These are phyloP conservation scores for Rhopalosiphum nymphaeae DNA, from an alignment of 2,888 invertebrate species.

Conservation along the genomic window DNA sequence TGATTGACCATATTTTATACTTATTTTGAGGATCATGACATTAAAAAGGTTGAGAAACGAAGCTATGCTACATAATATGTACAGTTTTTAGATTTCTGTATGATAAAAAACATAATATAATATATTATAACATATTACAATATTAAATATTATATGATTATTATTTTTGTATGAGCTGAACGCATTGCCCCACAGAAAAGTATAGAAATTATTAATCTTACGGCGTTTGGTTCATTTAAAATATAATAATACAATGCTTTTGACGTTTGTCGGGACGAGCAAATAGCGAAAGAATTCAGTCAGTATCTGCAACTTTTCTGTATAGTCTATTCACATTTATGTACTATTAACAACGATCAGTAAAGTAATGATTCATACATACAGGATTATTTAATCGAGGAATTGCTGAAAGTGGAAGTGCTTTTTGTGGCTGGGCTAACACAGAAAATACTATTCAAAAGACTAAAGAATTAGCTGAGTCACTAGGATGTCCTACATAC, in stretches of 20 bases:
- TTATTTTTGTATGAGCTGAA: neutral
- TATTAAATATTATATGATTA: neutral
- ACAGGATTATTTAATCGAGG: slow-evolving; percentile 69
- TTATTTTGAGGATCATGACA: too few species aligned
- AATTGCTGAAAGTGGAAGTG: slow-evolving; percentile 69
- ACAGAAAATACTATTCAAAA: slow-evolving; percentile 68
- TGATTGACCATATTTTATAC: too few species aligned
- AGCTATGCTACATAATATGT: neutral
- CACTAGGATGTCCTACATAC: slow-evolving; percentile 68
- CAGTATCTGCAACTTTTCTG: neutral
- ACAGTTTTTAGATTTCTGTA: neutral
- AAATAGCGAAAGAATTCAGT: neutral
- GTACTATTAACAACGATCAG: neutral
- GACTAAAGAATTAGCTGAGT: slow-evolving; percentile 68
- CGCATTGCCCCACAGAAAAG: neutral
- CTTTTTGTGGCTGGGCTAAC: slow-evolving; percentile 68
- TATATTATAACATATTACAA: too few species aligned
- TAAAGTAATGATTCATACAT: neutral
- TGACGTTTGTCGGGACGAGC: neutral
- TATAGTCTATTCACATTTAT: neutral
- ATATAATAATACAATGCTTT: neutral
- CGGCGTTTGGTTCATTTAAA: neutral
- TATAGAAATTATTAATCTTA: neutral
- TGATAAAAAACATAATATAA: neutral
- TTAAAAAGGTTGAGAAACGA: neutral